These are phyloP conservation scores for Harpagifer antarcticus DNA, from an alignment of 2,797 vertebrate genomes.

Conservation along the genomic window DNA sequence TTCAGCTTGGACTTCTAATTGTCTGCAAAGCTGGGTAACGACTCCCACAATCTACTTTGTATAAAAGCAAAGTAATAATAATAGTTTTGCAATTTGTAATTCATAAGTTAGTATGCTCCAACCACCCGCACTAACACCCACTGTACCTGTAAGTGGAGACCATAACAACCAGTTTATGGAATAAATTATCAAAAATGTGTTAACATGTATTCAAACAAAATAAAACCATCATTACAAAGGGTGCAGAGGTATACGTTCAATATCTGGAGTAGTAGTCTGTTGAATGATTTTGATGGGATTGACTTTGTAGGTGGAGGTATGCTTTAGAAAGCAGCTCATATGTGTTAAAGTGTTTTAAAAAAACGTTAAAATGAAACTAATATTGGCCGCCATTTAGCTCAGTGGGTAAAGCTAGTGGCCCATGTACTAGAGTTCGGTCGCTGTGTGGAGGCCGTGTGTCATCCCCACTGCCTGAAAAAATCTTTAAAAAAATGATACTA, in stretches of 20 bases:
- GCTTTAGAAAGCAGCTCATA: background rate
- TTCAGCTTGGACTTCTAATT: background rate
- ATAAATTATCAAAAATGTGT: background rate
- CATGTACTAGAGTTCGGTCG: too few relatives aligned
- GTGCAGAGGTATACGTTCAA: background rate
- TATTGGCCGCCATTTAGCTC: background rate
- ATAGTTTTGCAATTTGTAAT: slow-evolving; percentile 2
- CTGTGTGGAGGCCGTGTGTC: too few relatives aligned
- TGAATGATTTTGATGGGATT: background rate
- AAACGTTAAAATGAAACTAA: background rate
- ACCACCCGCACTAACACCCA: too few relatives aligned
- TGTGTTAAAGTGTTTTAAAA: background rate
- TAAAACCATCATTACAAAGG: background rate
- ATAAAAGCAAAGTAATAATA: background rate
- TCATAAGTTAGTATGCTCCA: slow-evolving; percentile 8
- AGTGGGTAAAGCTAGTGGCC: too few relatives aligned
- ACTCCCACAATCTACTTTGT: background rate
- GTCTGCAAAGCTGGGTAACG: background rate
- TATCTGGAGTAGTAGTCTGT: background rate
- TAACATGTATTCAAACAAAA: background rate
- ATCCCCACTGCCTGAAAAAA: too few relatives aligned
- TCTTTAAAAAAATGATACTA: too few relatives aligned
- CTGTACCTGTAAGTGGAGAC: slow-evolving; percentile 4
- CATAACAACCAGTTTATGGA: slow-evolving; percentile 3
- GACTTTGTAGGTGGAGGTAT: background rate